Conservation (phyloP, 2,888 invertebrate genomes). For the Parascotia fuliginaria region DNA sequence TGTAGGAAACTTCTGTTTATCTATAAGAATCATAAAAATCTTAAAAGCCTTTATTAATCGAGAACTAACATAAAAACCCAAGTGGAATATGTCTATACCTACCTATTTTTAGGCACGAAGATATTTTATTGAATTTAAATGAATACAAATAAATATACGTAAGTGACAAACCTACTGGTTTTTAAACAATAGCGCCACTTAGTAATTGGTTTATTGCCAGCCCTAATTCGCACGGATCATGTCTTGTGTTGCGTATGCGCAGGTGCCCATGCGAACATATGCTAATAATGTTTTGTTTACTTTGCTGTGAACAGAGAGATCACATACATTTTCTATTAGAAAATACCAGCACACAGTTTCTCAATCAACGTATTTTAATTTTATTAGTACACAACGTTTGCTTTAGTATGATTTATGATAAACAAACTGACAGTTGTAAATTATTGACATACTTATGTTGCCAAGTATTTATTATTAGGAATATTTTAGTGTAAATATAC, state of each 20-base stretch:
- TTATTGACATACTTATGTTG: not conserved
- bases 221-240: slow-evolving; percentile 41
- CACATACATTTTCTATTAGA: slow-evolving; percentile 22
- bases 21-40: too few relatives aligned
- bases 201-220: slow-evolving; percentile 14
- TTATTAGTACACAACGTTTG: not conserved
- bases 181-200: too few relatives aligned
- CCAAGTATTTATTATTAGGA: not conserved
- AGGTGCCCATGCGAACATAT: slow-evolving; percentile 38
- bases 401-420: not conserved
- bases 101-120: too few relatives aligned
- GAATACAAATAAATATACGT: too few relatives aligned
- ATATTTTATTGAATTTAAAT: too few relatives aligned
- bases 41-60: too few relatives aligned
- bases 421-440: slow-evolving; percentile 1
- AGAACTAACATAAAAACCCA: too few relatives aligned
- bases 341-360: slow-evolving; percentile 1
- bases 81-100: too few relatives aligned
- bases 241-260: slow-evolving; percentile 30
- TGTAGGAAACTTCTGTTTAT: too few relatives aligned
- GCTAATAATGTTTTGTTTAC: slow-evolving; percentile 44
- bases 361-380: not conserved
- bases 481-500: not conserved
- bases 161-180: too few relatives aligned
- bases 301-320: slow-evolving; percentile 29